Base-by-base conservation (phyloP, 1,140 invertebrate species). In the Drosophila trapezifrons region DNA sequence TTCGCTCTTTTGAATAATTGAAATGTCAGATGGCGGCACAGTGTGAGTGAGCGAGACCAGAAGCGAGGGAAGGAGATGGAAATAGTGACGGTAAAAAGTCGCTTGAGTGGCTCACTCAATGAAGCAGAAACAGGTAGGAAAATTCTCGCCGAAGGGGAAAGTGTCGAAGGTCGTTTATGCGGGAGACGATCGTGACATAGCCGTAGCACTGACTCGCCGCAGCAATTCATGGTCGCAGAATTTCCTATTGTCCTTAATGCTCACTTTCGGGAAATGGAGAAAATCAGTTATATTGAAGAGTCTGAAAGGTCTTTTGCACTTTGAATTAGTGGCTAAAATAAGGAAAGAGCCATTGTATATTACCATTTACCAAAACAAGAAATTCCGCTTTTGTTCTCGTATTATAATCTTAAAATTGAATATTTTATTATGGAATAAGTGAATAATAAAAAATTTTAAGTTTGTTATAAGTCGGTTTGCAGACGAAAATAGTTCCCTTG, bases 61-160 rank as follows among this genome's bases (percentile, higher is more conserved):
- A 42, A 69, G 45, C 18, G 57, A 46, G 5, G 29, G 27, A 17
- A 15, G 13, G 18, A 27, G 51, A 27, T 29, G 20, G 59, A 45
- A n/a, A n/a, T 54, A 52, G 57, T 43, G 35, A 45, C 32, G 59
- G 46, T 29, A 43, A 52, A 76, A 63, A 63, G 62, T 71, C 57
- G 66, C 18, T 64, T 72, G 47, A 87, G 83, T 78, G 78, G 29
- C 55, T 56, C 63, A 73, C 63, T 87, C 83, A 82, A 82, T 86
- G 79, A 76, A 66, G 63, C 75, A 78, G 70, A 82, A 87, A 76
- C 76, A 86, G 83, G 83, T 89, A 86, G 45, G 12, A 55, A 49
- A 32, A 57, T 20, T 43, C 29, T 17, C 13, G n/a, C 13, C 18
- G n/a, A 18, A 35, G 56, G 29, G 27, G n/a, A 43, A 29, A 32